A percentile compares a stretch with the other conserved stretches of the same genome.
phyloP scores from a whole-genome alignment of 2,113 vertebrate species.

The Aldabrachelys gigantea region DNA sequence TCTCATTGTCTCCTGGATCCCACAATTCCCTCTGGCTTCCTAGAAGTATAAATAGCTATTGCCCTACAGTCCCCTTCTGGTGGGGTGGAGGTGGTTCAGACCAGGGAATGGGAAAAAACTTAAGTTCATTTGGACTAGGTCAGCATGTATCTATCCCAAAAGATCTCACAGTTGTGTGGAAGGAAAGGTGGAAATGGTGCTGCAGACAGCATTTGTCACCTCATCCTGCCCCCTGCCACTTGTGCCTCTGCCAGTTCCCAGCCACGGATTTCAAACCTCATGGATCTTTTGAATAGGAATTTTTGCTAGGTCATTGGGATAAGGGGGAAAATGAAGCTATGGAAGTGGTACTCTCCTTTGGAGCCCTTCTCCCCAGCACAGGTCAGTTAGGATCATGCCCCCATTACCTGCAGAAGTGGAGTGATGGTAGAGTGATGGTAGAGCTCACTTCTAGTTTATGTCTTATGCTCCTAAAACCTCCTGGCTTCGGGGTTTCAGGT shows the following conservation, averaged over 20 bases:
- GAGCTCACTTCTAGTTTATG: neutral
- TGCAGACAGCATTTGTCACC: fast-evolving
- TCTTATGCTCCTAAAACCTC: neutral
- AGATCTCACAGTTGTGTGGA: neutral
- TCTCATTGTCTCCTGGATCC: neutral
- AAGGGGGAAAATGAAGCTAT: neutral
- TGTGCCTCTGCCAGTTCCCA: neutral
- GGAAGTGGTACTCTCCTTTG: neutral
- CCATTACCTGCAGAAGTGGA: neutral
- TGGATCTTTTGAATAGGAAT: neutral
- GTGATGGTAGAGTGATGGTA: fast-evolving
- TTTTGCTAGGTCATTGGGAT: neutral
- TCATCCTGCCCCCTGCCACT: neutral
- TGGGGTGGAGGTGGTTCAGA: neutral
- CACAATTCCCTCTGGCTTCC: neutral
- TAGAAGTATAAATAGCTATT: neutral
- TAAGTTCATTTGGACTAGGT: neutral
- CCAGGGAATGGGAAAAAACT: neutral
- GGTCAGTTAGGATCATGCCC: neutral
- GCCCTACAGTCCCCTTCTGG: neutral
- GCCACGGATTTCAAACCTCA: neutral
- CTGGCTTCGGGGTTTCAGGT: neutral
- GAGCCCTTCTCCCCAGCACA: neutral
- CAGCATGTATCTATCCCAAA: neutral
- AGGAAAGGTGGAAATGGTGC: neutral